phyloP scores from a whole-genome alignment of 1,140 invertebrate genomes.

The Ectropis grisescens region DNA sequence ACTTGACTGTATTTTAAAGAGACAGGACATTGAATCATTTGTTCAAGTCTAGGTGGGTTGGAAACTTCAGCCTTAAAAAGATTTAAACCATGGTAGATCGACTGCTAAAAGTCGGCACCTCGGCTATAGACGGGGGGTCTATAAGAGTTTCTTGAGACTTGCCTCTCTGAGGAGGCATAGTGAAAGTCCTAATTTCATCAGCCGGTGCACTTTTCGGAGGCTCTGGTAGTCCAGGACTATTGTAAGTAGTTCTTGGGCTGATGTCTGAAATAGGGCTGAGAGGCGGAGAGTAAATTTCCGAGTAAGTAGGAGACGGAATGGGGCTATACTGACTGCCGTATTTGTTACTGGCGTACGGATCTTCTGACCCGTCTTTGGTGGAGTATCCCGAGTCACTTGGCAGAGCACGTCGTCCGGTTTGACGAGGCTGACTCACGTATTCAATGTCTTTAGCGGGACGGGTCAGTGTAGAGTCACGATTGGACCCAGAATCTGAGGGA shows the following conservation, averaged over 20 bases:
- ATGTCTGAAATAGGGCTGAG: constrained; percentile 51
- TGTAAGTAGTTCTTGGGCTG: constrained; percentile 49
- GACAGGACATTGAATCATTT: too few species aligned
- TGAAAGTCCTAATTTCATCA: constrained; percentile 56
- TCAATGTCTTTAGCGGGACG: constrained; percentile 73
- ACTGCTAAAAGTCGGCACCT: constrained; percentile 53
- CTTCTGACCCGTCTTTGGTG: constrained; percentile 53
- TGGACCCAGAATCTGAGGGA: constrained; percentile 72
- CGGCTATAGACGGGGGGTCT: constrained; percentile 38
- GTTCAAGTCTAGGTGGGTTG: too few species aligned
- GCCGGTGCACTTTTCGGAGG: constrained; percentile 56
- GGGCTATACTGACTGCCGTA: constrained; percentile 57
- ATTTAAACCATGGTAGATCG: constrained; percentile 63
- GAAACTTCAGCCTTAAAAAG: background rate
- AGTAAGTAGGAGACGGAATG: constrained; percentile 57
- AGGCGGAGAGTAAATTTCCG: constrained; percentile 62
- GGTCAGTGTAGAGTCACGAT: constrained; percentile 61
- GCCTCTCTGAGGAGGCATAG: constrained; percentile 46
- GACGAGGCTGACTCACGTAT: constrained; percentile 62
- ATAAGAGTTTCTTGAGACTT: constrained; percentile 61
- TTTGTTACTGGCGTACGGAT: constrained; percentile 41
- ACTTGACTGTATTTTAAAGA: too few species aligned
- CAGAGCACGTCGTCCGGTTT: constrained; percentile 67
- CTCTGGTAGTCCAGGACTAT: constrained; percentile 54
- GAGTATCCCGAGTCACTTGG: constrained; percentile 62